Evolutionary conservation across 2,888 invertebrate genomes (phyloP).

Genomic region (Oegoconia quadripuncta): DNA sequence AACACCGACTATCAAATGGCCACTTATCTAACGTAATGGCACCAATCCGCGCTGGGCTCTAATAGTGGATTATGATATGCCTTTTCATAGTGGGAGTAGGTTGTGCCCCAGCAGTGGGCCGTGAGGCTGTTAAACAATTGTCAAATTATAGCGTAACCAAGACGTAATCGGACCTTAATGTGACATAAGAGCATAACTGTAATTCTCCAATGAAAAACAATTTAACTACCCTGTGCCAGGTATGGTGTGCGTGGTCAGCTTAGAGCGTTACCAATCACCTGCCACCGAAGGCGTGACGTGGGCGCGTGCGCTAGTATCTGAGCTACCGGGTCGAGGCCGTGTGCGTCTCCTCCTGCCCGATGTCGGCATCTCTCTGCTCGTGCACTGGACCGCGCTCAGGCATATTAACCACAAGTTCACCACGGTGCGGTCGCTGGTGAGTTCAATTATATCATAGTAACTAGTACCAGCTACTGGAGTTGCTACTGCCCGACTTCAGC

Average conservation of each 20-base stretch:
- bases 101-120: no score
- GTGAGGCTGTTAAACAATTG: no score
- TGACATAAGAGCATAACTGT: not conserved
- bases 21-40: no score
- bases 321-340: constrained; percentile 50
- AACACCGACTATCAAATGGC: no score
- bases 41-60: no score
- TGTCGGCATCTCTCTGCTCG: constrained; percentile 67
- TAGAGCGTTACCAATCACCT: constrained; percentile 28
- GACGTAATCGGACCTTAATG: not conserved
- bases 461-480: not conserved
- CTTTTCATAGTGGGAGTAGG: no score
- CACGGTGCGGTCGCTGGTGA: constrained; percentile 60
- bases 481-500: constrained; percentile 78
- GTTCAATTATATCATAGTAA: constrained; percentile 23
- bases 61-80: no score
- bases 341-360: constrained; percentile 81
- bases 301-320: constrained; percentile 80
- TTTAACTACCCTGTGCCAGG: constrained; percentile 28
- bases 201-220: not conserved
- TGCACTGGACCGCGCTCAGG: constrained; percentile 65
- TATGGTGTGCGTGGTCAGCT: constrained; percentile 51
- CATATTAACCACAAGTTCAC: constrained; percentile 60
- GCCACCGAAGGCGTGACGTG: constrained; percentile 58
- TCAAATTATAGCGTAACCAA: no score